phyloP scores from a whole-genome alignment of 1,140 invertebrate genomes.

The Berghia stephanieae region DNA sequence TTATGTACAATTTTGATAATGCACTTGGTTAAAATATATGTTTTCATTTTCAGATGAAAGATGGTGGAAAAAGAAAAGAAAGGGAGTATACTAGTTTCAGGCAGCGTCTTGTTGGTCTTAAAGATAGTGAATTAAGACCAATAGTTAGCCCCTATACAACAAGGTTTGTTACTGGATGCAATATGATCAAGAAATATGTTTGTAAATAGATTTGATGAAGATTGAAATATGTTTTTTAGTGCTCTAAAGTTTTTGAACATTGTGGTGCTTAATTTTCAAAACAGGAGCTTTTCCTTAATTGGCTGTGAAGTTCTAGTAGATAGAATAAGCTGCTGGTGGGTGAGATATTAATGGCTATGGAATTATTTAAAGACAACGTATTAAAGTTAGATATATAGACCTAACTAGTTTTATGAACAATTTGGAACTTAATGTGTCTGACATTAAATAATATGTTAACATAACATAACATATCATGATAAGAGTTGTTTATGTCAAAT shows the following conservation, averaged over 20 bases:
- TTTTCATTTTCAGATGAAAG: constrained; percentile 24
- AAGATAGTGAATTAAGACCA: constrained; percentile 64
- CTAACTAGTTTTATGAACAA: too few relatives aligned
- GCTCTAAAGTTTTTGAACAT: neutral
- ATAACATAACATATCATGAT: too few relatives aligned
- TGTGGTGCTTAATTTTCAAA: constrained; percentile 40
- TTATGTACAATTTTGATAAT: neutral
- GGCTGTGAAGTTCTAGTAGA: too few relatives aligned
- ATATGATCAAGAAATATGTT: too few relatives aligned
- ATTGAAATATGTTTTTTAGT: neutral
- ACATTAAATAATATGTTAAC: too few relatives aligned
- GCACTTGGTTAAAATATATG: constrained; percentile 4
- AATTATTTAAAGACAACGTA: too few relatives aligned
- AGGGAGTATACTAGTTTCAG: constrained; percentile 40
- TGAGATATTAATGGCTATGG: too few relatives aligned
- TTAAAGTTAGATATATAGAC: too few relatives aligned
- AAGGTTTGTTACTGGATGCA: constrained; percentile 59
- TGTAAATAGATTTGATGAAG: neutral
- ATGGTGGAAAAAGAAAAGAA: neutral
- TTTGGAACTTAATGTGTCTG: too few relatives aligned
- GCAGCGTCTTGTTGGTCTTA: constrained; percentile 58
- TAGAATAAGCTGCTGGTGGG: too few relatives aligned
- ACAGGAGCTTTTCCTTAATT: constrained; percentile 58
- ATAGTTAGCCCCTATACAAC: constrained; percentile 69
- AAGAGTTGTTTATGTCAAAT: too few relatives aligned